Evolutionary conservation across 2,113 vertebrate species (phyloP), one percentile per base, ranked within the genome.

Genomic region (Eretmochelys imbricata): DNA sequence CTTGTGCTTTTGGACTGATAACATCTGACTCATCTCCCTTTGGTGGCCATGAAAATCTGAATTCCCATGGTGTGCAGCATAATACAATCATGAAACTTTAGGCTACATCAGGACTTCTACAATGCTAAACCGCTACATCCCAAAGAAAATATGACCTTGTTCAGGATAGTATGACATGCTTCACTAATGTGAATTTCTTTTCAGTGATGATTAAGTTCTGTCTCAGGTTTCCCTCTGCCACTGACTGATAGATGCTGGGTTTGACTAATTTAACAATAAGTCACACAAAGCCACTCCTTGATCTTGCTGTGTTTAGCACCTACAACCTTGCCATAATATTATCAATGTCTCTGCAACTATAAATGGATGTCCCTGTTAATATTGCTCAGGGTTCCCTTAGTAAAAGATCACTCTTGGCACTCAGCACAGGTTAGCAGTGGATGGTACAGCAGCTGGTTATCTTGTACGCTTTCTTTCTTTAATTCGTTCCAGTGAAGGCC

Each of bases 191-290:
- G 72, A 25, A 76, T 46, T 42, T 46, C n/a, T 76, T 46, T 76
- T 76, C 20, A 46, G 4, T 46, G 5, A 46, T 75, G 69, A 42
- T 25, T 24, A 46, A 42, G 38, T 76, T 46, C 38, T 46, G 38
- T 76, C 42, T 38, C 4, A 27, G 62, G n/a, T 10, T 88, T 80
- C 76, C 17, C 20, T 0, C 1, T 50, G 82, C 84, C 78, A 87
- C 42, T 84, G 9, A 3, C 5, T 27, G 59, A 35, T 0, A 0
- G 1, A 46, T 91, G n/a, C 14, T 80, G 85, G 72, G 24, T 81
- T 93, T 89, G 53, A 54, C 6, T 84, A 1, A 3, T 4, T 2
- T 20, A 42, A 35, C 25, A 29, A 78, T 54, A n/a, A 79, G 50
- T 22, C n/a, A 25, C 29, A n/a, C 54, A 83, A 72, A 65, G n/a